Base-by-base conservation (phyloP, 37 sponge, comb jelly and placozoan species). In the Chondrosia reniformis region DNA sequence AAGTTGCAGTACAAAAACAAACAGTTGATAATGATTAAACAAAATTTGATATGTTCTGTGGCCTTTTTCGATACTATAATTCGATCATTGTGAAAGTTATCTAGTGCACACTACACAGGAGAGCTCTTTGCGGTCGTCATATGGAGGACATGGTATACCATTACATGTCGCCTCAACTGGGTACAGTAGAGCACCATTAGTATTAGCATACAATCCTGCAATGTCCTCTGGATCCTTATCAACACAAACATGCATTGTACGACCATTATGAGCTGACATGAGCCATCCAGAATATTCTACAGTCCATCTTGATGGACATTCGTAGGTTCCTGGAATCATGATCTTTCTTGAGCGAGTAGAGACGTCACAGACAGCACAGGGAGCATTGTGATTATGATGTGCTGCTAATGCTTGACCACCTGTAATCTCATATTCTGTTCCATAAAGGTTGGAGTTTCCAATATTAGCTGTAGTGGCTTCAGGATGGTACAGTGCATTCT, bases 331-430 rank as follows among this genome's bases (percentile, higher is more conserved):
- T 43, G 86, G 86, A 28, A 86, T 65, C 81, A 86, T 86, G 22
- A 80, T 9, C 9, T 46, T 40, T 57, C 71, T 59, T 30, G 45
- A 75, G 9, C 81, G 63, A 24, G 59, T 76, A 17, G 81, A 46
- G 25, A 56, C 81, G 66, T 64, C 57, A 32, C 86, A 86, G 56
- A 86, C 81, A 63, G 81, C 86, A 86, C 86, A 86, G 5, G 84
- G 84, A 22, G 76, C 81, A 65, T 80, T 80, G 44, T 80, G 57
- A 6, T 74, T 3, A 12, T 67, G 44, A 49, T 25, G 24, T 44
- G 17, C 24, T 39, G 24, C 25, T 31, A 69, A 25, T 17, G 72
- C 72, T 39, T 69, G 72, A 42, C 33, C 46, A 41, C 1, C 33
- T 4, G 41, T 45, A 25, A 2, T 1, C 31, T 78, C 74, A 84